Evolutionary conservation across 92 coral and sea anemone genomes (phyloP).

Genomic region (Isaurus tuberculatus): DNA sequence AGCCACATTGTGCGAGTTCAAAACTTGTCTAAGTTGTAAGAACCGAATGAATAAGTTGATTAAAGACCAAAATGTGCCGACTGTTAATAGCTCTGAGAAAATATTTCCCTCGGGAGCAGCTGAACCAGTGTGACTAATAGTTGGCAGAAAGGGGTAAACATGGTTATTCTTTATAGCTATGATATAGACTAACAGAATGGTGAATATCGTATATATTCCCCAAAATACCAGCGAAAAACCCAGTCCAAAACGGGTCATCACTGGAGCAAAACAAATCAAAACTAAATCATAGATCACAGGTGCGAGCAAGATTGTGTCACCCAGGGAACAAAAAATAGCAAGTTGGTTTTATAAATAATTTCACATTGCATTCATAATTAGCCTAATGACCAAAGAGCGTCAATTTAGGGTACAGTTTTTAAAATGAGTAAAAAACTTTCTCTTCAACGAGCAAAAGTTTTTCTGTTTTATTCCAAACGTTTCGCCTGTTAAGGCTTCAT

Average conservation of each 20-base stretch:
- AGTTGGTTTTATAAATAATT: too few species aligned
- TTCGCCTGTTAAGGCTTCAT: too few species aligned
- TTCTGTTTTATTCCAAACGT: too few species aligned
- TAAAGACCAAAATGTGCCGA: conserved; percentile 39
- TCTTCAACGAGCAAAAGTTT: too few species aligned
- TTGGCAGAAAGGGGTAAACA: conserved; percentile 56
- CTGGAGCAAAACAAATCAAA: too few species aligned
- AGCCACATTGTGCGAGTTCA: conserved; percentile 5
- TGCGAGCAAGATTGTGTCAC: too few species aligned
- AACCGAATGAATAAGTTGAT: conserved; percentile 42
- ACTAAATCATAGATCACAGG: too few species aligned
- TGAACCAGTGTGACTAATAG: conserved; percentile 58
- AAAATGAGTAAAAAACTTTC: too few species aligned
- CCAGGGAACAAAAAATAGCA: too few species aligned
- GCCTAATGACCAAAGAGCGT: too few species aligned
- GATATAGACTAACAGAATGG: conserved; percentile 40
- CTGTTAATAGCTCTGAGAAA: conserved; percentile 41
- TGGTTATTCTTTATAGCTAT: conserved; percentile 42
- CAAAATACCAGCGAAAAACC: conserved; percentile 51
- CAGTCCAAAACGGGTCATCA: conserved; percentile 23
- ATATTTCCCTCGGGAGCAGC: conserved; percentile 48
- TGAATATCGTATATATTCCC: conserved; percentile 46
- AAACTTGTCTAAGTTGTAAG: conserved; percentile 33
- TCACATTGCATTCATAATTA: too few species aligned
- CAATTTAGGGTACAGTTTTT: too few species aligned